Conservation (phyloP, 2,113 vertebrate genomes). For the Austrofundulus limnaeus region DNA sequence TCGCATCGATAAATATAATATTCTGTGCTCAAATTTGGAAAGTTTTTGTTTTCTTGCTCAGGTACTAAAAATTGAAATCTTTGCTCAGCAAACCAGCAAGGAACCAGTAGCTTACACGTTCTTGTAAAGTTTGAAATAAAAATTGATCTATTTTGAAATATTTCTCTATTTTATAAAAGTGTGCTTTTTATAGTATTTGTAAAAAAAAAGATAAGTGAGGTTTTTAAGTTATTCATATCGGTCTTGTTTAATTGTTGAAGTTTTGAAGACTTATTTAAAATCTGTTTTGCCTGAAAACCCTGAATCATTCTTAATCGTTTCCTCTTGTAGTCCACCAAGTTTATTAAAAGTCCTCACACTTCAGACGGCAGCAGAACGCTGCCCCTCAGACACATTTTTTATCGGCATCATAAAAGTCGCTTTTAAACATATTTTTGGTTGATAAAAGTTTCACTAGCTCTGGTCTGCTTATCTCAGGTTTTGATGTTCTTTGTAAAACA, state of each 20-base stretch:
- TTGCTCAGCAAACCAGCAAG: conserved; percentile 53
- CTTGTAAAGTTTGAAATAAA: conserved; percentile 70
- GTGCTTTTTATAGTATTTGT: conserved; percentile 78
- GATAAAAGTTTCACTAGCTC: conserved; percentile 49
- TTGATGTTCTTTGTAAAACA: conserved; percentile 65
- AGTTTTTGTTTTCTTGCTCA: conserved; percentile 67
- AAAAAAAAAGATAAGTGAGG: conserved; percentile 50
- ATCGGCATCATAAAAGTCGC: conserved; percentile 37
- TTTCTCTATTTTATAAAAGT: conserved; percentile 75
- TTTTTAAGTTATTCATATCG: conserved; percentile 73
- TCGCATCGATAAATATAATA: conserved; percentile 49
- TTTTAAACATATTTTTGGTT: conserved; percentile 51
- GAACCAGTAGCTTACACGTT: conserved; percentile 63
- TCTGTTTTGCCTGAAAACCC: conserved; percentile 37
- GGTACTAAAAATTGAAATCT: conserved; percentile 54
- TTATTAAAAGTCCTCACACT: conserved; percentile 17
- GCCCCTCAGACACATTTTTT: conserved; percentile 34
- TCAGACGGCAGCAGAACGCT: conserved; percentile 35
- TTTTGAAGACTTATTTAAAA: conserved; percentile 21
- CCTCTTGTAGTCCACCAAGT: conserved; percentile 51
- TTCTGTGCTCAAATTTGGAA: conserved; percentile 56
- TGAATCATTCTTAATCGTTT: conserved; percentile 59
- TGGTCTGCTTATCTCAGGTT: conserved; percentile 75
- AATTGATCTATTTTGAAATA: conserved; percentile 76
- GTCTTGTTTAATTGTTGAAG: conserved; percentile 42